Percentiles rank a stretch among this genome's conserved stretches.
Conservation (phyloP, 1,140 invertebrate species). For the Mactra quadrangularis region DNA sequence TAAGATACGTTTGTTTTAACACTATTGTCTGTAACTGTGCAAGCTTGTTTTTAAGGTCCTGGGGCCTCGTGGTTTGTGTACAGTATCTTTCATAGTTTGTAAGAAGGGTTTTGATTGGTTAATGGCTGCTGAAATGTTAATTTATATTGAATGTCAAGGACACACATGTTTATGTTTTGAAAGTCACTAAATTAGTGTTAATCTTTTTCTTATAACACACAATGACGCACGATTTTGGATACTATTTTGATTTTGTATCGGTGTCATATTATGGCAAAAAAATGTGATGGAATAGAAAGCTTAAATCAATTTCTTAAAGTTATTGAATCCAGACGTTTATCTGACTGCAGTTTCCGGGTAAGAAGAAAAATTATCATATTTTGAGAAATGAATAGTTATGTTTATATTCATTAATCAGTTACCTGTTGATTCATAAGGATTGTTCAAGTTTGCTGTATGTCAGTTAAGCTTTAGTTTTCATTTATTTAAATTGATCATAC, state of each 20-base stretch:
- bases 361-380: not conserved
- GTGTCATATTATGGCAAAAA: constrained; percentile 59
- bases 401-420: too few relatives aligned
- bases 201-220: constrained; percentile 37
- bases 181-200: constrained; percentile 54
- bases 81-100: constrained; percentile 40
- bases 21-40: too few relatives aligned
- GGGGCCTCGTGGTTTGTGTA: constrained; percentile 30
- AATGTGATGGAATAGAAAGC: constrained; percentile 33
- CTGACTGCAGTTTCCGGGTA: constrained; percentile 29
- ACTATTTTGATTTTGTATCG: constrained; percentile 4
- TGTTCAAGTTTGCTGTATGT: too few relatives aligned
- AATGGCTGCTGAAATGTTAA: constrained; percentile 26
- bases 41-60: not conserved
- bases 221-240: constrained; percentile 25
- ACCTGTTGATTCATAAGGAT: too few relatives aligned
- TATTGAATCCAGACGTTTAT: constrained; percentile 46
- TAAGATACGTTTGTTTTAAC: too few relatives aligned
- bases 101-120: constrained; percentile 37
- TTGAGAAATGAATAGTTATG: too few relatives aligned
- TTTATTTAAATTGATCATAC: too few relatives aligned
- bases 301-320: constrained; percentile 54
- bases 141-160: constrained; percentile 50
- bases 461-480: too few relatives aligned
- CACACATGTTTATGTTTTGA: constrained; percentile 54